A percentile compares a stretch with the other conserved stretches of the same genome.
phyloP scores from a whole-genome alignment of 2,113 vertebrate genomes.

The Mirounga angustirostris region DNA sequence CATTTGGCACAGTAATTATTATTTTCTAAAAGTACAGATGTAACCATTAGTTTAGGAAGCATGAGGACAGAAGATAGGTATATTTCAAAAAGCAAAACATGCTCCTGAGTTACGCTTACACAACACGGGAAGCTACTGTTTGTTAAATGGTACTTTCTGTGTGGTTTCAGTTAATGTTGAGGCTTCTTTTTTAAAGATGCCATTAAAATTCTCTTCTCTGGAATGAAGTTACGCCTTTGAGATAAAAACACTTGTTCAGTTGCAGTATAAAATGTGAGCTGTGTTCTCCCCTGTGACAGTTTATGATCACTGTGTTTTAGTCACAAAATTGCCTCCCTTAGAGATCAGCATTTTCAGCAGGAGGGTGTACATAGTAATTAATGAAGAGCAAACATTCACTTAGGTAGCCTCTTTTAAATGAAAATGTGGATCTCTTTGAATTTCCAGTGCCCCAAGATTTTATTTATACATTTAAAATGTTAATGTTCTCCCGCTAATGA shows the following conservation, averaged over 20 bases:
- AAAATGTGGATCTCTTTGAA: not conserved
- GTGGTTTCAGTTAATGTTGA: slow-evolving; percentile 33
- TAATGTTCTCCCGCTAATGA: not conserved
- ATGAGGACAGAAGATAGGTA: not conserved
- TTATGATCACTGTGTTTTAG: not conserved
- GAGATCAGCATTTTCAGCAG: not conserved
- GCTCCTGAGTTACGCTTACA: not conserved
- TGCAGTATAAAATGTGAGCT: not conserved
- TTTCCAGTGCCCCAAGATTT: not conserved
- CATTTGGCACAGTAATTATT: not conserved
- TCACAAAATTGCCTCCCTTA: not conserved
- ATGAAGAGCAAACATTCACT: not conserved
- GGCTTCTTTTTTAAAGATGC: not conserved
- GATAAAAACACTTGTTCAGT: not conserved
- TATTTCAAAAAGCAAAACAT: slow-evolving; percentile 36
- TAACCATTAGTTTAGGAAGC: slow-evolving; percentile 22
- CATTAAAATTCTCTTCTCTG: slow-evolving; percentile 35
- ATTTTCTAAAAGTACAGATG: not conserved
- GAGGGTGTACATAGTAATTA: not conserved
- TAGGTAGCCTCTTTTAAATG: not conserved
- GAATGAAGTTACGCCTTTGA: slow-evolving; percentile 14
- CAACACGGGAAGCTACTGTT: not conserved
- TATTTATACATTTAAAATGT: not conserved
- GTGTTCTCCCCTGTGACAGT: not conserved
- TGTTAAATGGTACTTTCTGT: not conserved